Evolutionary conservation across 1,140 invertebrate species (phyloP), one percentile per base, ranked within the genome.

Genomic region (Theocolax elegans): DNA sequence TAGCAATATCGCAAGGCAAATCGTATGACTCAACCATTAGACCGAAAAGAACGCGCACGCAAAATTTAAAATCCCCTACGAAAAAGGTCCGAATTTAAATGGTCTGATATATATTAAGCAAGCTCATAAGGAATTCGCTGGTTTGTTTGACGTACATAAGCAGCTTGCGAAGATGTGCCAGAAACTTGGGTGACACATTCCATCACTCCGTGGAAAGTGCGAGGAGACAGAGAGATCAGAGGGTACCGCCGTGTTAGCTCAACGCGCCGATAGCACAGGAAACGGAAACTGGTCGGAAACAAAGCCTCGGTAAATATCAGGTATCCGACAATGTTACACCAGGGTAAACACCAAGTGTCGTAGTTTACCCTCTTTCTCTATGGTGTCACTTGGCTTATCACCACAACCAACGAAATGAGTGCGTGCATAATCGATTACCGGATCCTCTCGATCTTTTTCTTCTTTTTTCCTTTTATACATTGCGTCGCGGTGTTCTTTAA

Each of bases 261-360:
- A n/a, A n/a, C 60, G 27, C n/a, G 62, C 56, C 71, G 74, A 77
- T 77, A 79, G 75, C 79, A 72, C 81, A 81, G 80, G 82, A 85
- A 85, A 83, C 83, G 84, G 83, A 85, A 85, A 85, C 80, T 82
- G 79, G 67, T n/a, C 80, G 80, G 81, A 85, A 85, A 85, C 81
- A 84, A 84, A 83, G 77, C 76, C 74, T 79, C 73, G 77, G 75
- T 79, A 85, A 84, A 84, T 72, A 84, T 72, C 74, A 75, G 71
- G 38, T 60, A n/a, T 49, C 46, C 40, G 66, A 60, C 74, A 81
- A 80, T 79, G 79, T 79, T 78, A 78, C 78, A 71, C n/a, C n/a
- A 77, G 75, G 71, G 77, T 74, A 84, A 85, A 85, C 68, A 78
- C 46, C 59, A 48, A 23, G 31, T 71, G 72, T 71, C 73, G 48